These are phyloP conservation scores for Colletes latitarsis DNA, from an alignment of 1,140 invertebrate species.

Conservation along the genomic window DNA sequence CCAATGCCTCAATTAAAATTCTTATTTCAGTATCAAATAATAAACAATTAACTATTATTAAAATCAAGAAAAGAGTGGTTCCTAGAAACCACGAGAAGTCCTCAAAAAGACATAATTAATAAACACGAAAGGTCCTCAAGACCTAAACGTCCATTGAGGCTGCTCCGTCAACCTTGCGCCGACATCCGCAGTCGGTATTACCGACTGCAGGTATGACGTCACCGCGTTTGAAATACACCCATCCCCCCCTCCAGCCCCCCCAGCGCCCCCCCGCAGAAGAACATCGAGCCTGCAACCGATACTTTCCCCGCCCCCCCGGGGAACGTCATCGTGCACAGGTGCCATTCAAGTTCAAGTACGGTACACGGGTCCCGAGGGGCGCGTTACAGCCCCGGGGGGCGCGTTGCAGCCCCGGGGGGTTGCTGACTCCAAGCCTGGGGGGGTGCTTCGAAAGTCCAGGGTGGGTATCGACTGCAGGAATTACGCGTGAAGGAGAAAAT, in stretches of 20 bases:
- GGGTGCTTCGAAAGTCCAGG: conserved; percentile 8
- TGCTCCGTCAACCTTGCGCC: background rate
- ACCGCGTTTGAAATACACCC: background rate
- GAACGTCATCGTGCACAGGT: conserved; percentile 28
- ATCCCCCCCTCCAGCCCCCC: too few species aligned
- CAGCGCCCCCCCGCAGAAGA: too few species aligned
- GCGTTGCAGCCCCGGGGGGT: too few species aligned
- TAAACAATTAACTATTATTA: too few species aligned
- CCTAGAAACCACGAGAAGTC: too few species aligned
- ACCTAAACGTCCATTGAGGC: too few species aligned
- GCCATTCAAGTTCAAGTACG: conserved; percentile 40
- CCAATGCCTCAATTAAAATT: too few species aligned
- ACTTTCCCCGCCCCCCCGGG: conserved; percentile 9
- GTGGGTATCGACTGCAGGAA: conserved; percentile 26
- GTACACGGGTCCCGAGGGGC: background rate
- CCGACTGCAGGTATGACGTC: background rate
- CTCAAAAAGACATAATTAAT: too few species aligned
- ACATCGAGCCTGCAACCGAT: conserved; percentile 14
- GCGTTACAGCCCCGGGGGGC: conserved; percentile 28
- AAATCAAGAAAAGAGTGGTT: too few species aligned
- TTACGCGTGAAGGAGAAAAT: conserved; percentile 49
- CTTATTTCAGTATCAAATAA: too few species aligned
- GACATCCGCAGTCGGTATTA: background rate
- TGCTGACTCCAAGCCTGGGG: conserved; percentile 25
- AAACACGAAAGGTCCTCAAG: too few species aligned